phyloP scores from a whole-genome alignment of 1,140 invertebrate genomes.

The Myzus persicae region DNA sequence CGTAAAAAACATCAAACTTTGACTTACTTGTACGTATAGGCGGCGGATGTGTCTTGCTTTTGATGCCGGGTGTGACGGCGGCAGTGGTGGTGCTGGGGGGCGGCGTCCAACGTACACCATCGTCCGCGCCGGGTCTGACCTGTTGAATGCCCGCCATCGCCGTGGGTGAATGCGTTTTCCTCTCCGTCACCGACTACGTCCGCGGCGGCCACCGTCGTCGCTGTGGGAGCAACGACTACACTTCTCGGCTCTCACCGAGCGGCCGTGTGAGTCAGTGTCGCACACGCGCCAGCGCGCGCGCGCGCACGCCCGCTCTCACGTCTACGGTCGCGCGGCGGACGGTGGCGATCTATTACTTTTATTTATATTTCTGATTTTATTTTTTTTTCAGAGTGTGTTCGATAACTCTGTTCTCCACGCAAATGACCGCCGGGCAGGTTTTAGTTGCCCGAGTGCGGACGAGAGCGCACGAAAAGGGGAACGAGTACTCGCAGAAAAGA shows the following conservation, averaged over 20 bases:
- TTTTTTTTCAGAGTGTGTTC: not conserved
- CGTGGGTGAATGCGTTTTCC: conserved; percentile 3
- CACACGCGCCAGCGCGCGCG: not conserved
- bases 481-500: not conserved
- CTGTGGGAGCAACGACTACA: not conserved
- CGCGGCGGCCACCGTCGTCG: not conserved
- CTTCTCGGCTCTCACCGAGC: not conserved
- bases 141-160: conserved; percentile 46
- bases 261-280: not conserved
- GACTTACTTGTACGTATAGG: conserved; percentile 28
- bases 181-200: not conserved
- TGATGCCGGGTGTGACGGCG: not conserved
- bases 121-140: conserved; percentile 37
- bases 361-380: not conserved
- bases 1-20: not conserved
- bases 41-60: not conserved
- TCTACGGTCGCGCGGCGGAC: not conserved
- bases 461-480: not conserved
- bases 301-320: not conserved
- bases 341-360: not conserved
- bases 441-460: not conserved
- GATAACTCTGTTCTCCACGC: not conserved
- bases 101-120: conserved; percentile 16
- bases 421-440: not conserved
- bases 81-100: not conserved